Evolutionary conservation across 2,797 vertebrate genomes (phyloP).

Genomic region (Schizothorax lantsangensis): DNA sequence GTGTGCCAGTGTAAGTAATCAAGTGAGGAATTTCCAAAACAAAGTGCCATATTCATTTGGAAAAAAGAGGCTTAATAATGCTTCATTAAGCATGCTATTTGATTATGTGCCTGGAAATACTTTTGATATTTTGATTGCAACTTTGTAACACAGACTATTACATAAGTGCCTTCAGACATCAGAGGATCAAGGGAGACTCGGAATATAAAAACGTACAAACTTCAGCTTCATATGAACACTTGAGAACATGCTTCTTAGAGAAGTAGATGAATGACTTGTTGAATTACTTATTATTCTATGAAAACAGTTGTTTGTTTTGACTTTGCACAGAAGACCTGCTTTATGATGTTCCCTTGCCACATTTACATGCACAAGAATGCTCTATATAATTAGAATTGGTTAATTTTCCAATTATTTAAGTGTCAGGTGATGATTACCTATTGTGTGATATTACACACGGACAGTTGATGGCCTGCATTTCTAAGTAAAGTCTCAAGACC

Average conservation of each 20-base stretch:
- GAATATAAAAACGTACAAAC: neutral
- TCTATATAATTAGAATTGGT: neutral
- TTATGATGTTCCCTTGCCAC: no score
- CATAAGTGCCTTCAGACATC: conserved; percentile 15
- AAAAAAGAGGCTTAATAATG: conserved; percentile 39
- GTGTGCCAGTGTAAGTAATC: conserved; percentile 13
- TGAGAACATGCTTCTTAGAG: neutral
- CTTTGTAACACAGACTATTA: conserved; percentile 20
- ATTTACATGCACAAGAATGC: neutral
- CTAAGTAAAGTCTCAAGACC: neutral
- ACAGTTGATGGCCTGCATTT: neutral
- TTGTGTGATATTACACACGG: neutral
- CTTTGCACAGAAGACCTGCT: neutral
- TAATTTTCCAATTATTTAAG: neutral
- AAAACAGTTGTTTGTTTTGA: neutral
- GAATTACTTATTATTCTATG: neutral
- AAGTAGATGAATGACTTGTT: neutral
- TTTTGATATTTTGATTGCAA: conserved; percentile 3
- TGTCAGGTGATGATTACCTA: neutral
- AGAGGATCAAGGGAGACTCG: neutral
- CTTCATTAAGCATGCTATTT: conserved; percentile 39
- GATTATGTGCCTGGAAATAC: conserved; percentile 26
- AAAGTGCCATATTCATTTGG: conserved; percentile 36
- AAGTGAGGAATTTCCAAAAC: conserved; percentile 37
- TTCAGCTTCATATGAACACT: conserved; percentile 14